These are phyloP conservation scores for Chalcis sispes DNA, from an alignment of 2,888 invertebrate species.

Conservation along the genomic window DNA sequence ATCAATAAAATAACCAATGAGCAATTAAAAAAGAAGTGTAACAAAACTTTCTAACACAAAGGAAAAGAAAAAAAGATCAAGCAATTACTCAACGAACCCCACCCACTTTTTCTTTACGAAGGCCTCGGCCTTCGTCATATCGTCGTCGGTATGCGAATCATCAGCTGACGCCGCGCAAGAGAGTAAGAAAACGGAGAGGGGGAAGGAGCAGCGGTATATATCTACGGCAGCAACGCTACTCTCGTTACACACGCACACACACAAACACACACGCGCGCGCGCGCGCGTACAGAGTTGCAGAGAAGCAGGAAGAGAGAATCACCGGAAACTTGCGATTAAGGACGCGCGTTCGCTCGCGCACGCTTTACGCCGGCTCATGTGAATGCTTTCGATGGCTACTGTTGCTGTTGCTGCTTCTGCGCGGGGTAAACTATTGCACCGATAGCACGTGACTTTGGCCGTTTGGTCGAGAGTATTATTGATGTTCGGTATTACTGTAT, in stretches of 20 bases:
- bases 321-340: constrained; percentile 50
- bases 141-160: constrained; percentile 18
- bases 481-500: not conserved
- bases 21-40: too few relatives aligned
- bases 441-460: too few relatives aligned
- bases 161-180: constrained; percentile 32
- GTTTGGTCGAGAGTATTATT: not conserved
- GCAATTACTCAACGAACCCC: too few relatives aligned
- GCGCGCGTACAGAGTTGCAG: not conserved
- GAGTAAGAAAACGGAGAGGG: not conserved
- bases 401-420: not conserved
- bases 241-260: too few relatives aligned
- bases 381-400: not conserved
- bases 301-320: constrained; percentile 60
- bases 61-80: too few relatives aligned
- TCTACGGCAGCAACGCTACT: too few relatives aligned
- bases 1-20: too few relatives aligned
- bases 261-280: too few relatives aligned
- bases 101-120: constrained; percentile 59
- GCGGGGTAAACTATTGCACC: too few relatives aligned
- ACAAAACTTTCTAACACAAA: too few relatives aligned
- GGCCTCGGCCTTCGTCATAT: constrained; percentile 64
- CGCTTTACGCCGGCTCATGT: not conserved
- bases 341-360: constrained; percentile 17
- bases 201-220: not conserved